Base-by-base conservation (phyloP, 2,888 invertebrate genomes). In the Parelbella ahira region DNA sequence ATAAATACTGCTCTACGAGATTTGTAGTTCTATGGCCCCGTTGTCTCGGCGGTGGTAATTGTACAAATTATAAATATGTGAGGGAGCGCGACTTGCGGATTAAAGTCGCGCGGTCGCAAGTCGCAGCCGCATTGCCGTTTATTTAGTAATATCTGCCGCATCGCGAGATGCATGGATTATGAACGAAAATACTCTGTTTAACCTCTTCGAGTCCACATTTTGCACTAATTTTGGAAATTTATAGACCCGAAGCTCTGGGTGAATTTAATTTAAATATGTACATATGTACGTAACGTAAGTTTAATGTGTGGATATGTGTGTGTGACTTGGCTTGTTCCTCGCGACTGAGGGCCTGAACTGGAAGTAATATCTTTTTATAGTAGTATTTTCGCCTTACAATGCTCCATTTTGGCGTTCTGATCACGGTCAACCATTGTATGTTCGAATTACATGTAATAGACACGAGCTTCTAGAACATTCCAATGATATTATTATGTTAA, bases 41-140 rank as follows among this genome's bases (percentile, higher is more conserved):
- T 72, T 73, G 77, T 79, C 76, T 79, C 75, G 63, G 65, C 67
- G 64, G 67, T 65, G 67, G 80, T 82, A 83, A 82, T 84, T 82
- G 78, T 78, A 73, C 81, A 79, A 86, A 83, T 84, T 82, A 83
- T 81, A 84, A 80, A 82, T 79, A 80, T 81, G 83, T 80, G 81
- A 80, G 74, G 76, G 75, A 77, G 58, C 61, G 68, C 60, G 65
- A 58, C 58, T 41, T 58, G 69, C 60, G 52, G 58, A 51, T 51
- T 54, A 51, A 44, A 42, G 49, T 49, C 50, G 51, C 36, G 38
- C 28, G 33, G 45, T 43, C 47, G 49, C 52, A 48, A 36, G 49
- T 50, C 55, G 53, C 52, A 45, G 27, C 41, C 41, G 34, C 46
- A 45, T 47, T 52, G 47, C 54, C 21, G 10, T 7, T 37, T 37